A percentile compares a stretch with the other conserved stretches of the same genome.
These are phyloP conservation scores for Acromyrmex charruanus DNA, from an alignment of 1,140 invertebrate species.

Conservation along the genomic window DNA sequence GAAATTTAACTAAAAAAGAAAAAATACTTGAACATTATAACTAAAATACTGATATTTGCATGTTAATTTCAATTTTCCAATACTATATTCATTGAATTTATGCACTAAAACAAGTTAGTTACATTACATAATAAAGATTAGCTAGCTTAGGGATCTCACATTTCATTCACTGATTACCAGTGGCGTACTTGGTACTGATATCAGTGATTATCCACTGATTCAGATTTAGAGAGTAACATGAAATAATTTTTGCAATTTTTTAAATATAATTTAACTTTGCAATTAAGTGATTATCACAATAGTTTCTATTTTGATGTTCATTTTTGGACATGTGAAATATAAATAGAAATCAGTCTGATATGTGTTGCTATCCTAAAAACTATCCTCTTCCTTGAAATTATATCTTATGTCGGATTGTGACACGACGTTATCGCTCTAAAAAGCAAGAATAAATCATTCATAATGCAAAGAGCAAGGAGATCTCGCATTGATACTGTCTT, in stretches of 20 bases:
- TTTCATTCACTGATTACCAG: no score
- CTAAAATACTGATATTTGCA: no score
- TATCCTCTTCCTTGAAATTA: slow-evolving; percentile 1
- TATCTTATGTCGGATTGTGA: slow-evolving; percentile 13
- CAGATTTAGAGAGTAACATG: background rate
- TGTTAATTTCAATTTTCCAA: no score
- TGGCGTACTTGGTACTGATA: no score
- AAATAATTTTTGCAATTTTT: background rate
- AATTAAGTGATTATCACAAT: background rate
- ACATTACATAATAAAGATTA: no score
- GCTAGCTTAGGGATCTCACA: no score
- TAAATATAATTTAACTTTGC: background rate
- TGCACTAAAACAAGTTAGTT: no score
- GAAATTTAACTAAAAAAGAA: no score
- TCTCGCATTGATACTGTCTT: slow-evolving; percentile 26
- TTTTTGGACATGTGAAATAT: slow-evolving; percentile 4
- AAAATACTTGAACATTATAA: no score
- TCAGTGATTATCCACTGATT: no score
- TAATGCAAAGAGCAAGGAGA: slow-evolving; percentile 29
- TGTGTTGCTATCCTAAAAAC: background rate
- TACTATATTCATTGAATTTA: no score
- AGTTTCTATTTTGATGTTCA: background rate
- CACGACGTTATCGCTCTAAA: slow-evolving; percentile 16
- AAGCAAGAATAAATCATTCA: slow-evolving; percentile 57
- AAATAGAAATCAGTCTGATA: background rate